Evolutionary conservation across 2,797 vertebrate genomes (phyloP), one percentile per base, ranked within the genome.

Genomic region (Myotis planiceps): DNA sequence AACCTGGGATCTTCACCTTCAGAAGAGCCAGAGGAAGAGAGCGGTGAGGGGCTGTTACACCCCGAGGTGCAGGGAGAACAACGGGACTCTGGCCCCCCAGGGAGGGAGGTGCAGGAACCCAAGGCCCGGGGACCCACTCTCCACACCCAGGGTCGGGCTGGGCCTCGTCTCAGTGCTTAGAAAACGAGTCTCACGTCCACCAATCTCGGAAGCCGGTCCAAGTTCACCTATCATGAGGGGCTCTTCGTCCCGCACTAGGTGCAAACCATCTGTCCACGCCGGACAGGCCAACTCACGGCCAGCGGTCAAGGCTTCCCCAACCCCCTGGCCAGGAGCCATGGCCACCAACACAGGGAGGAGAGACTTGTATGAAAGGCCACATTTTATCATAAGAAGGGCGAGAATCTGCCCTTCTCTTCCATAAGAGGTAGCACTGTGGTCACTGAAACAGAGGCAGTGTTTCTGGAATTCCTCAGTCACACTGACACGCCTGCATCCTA

Each of bases 151-250:
- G 29, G 21, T 5, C 0, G 27, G 37, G 27, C 42, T 21, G n/a
- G 9, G 27, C 10, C 9, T 21, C 42, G 0, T 6, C 34, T 32
- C 63, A 15, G 13, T 2, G 69, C 21, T n/a, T 16, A n/a, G 39
- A 14, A 69, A 32, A 14, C 0, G 6, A 81, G 21, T 15, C 4
- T 0, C 0, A 0, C 0, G 0, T 2, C 45, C 19, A 3, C 15
- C 2, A 5, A 16, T 13, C 25, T 21, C 4, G 0, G 10, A 45
- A 65, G 39, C 72, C 13, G 1, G 25, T 12, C 27, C 25, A 23
- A 1, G 23, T 6, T 51, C 51, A 27, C 45, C 65, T 25, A 9
- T 3, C 5, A 14, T 0, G 10, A 51, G 0, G 9, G 5, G 32
- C 78, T 25, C 63, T 19, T 5, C 1, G 1, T 3, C 21, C 21